A percentile compares a stretch with the other conserved stretches of the same genome.
Evolutionary conservation across 53 echinoderm and acorn worm genomes (phyloP).

Genomic region (Crossaster papposus): DNA sequence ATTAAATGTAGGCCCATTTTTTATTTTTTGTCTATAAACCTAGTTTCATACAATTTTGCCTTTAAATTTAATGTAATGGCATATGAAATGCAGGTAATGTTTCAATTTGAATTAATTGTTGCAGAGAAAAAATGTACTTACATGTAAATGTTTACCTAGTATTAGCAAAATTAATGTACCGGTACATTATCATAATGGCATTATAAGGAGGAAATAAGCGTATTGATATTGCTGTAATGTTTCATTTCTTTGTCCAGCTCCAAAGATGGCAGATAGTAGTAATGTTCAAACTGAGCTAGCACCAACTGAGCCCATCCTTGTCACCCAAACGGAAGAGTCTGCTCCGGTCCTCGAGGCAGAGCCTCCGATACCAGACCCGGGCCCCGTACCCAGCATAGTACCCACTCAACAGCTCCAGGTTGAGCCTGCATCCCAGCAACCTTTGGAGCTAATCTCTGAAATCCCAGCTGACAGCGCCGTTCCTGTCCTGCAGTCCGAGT

Average conservation of each 20-base stretch:
- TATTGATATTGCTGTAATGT: not conserved
- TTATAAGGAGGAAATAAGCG: too few species aligned
- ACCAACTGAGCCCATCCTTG: constrained; percentile 38
- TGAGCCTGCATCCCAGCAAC: not conserved
- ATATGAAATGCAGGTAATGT: too few species aligned
- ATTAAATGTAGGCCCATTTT: too few species aligned
- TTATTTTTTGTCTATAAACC: too few species aligned
- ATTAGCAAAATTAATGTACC: too few species aligned
- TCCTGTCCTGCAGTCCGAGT: constrained; percentile 33
- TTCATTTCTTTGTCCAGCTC: not conserved
- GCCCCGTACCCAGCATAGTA: not conserved
- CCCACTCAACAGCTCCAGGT: not conserved
- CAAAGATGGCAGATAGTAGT: not conserved
- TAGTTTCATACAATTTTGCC: too few species aligned
- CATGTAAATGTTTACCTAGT: too few species aligned
- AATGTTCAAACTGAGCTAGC: constrained; percentile 12
- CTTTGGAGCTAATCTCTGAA: not conserved
- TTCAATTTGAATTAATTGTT: too few species aligned
- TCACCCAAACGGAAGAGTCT: constrained; percentile 28
- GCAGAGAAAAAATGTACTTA: too few species aligned
- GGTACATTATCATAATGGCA: too few species aligned
- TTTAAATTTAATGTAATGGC: too few species aligned
- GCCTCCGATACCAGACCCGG: constrained; percentile 3
- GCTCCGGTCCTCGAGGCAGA: constrained; percentile 26
- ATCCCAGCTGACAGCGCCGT: not conserved